phyloP scores from a whole-genome alignment of 2,888 invertebrate genomes.

The Apantesis nais region DNA sequence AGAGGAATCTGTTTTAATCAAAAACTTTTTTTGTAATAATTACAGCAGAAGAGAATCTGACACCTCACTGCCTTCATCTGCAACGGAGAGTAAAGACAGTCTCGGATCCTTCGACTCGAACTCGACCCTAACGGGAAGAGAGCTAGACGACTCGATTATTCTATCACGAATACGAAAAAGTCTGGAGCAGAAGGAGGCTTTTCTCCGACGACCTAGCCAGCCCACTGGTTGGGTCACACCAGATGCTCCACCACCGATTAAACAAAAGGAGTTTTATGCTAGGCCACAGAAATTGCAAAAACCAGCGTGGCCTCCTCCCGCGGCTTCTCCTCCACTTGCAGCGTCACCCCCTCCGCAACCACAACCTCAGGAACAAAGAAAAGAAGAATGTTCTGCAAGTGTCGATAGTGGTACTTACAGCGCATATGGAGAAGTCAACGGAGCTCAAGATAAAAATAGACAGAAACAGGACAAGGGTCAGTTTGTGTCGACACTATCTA shows the following conservation, averaged over 20 bases:
- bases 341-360: constrained; percentile 87
- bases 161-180: constrained; percentile 93
- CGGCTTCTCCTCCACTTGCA: constrained; percentile 75
- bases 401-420: constrained; percentile 80
- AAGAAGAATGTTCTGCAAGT: constrained; percentile 80
- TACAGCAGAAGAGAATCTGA: constrained; percentile 86
- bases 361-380: constrained; percentile 60
- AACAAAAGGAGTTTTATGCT: constrained; percentile 91
- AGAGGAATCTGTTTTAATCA: neutral
- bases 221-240: constrained; percentile 87
- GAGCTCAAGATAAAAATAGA: constrained; percentile 71
- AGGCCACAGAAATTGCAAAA: constrained; percentile 91
- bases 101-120: constrained; percentile 89
- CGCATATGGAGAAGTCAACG: constrained; percentile 79
- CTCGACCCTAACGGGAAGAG: constrained; percentile 88
- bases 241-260: constrained; percentile 81
- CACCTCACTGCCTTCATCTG: constrained; percentile 87
- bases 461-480: constrained; percentile 77
- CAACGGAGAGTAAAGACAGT: constrained; percentile 88
- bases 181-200: constrained; percentile 95
- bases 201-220: constrained; percentile 90
- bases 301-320: constrained; percentile 89
- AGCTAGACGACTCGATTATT: constrained; percentile 89
- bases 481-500: constrained; percentile 87
- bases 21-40: constrained; percentile 22